A percentile compares a stretch with the other conserved stretches of the same genome.
Conservation (phyloP, 2,113 vertebrate genomes). For the Grammomys dolichurus region DNA sequence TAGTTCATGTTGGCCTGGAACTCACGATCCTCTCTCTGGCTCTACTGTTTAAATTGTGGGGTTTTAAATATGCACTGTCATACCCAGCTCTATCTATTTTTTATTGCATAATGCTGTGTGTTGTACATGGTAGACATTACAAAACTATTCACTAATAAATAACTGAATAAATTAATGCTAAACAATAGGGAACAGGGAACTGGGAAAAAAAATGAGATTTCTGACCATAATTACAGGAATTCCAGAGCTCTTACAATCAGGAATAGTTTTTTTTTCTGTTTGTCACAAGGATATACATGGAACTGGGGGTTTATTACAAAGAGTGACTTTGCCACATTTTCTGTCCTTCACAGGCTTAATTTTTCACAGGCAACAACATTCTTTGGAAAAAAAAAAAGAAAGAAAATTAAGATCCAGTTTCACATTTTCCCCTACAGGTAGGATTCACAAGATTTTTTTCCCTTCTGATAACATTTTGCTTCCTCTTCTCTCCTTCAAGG, state of each 20-base stretch:
- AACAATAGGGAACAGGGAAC: background rate
- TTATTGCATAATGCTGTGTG: background rate
- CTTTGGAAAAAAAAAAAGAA: constrained; percentile 70
- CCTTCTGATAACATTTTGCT: constrained; percentile 72
- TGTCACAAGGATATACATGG: background rate
- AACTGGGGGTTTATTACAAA: constrained; percentile 45
- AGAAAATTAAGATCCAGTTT: constrained; percentile 72
- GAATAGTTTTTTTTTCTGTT: background rate
- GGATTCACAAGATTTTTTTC: constrained; percentile 42
- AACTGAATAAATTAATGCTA: constrained; percentile 4
- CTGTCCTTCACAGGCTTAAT: constrained; percentile 49
- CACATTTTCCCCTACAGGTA: constrained; percentile 74
- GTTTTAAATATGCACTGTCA: background rate
- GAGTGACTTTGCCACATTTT: constrained; percentile 63
- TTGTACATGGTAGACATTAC: background rate
- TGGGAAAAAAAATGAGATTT: background rate
- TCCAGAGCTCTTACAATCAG: background rate
- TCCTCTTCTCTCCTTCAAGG: constrained; percentile 72
- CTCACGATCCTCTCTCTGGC: background rate
- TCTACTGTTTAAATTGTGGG: background rate
- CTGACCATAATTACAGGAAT: background rate
- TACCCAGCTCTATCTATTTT: background rate
- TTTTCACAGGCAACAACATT: constrained; percentile 59
- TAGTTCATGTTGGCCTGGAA: background rate
- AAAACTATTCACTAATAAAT: constrained; percentile 37